Evolutionary conservation across 2,888 invertebrate species (phyloP).

Genomic region (Eurytoma californica): DNA sequence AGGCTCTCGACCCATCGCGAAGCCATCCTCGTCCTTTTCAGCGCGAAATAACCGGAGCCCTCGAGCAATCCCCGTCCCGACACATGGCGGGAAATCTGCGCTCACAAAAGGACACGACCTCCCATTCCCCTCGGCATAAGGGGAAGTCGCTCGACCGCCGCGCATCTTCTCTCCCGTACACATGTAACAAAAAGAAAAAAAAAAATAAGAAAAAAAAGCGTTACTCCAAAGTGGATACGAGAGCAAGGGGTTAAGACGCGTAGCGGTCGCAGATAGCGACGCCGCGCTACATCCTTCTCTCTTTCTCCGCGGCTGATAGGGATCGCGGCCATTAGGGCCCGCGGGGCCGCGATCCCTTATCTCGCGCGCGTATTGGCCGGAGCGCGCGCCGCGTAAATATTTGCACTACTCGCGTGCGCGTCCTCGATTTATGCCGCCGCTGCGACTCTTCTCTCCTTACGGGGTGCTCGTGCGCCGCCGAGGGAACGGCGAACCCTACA

Average conservation of each 20-base stretch:
- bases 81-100: conserved; percentile 7
- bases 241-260: not conserved
- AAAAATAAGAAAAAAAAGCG: conserved; percentile 6
- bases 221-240: not conserved
- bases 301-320: not conserved
- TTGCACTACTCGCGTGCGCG: conserved; percentile 20
- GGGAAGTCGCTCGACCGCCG: no score
- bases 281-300: not conserved
- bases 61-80: conserved; percentile 8
- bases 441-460: not conserved
- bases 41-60: conserved; percentile 1
- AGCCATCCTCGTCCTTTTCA: no score
- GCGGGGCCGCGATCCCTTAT: conserved; percentile 12
- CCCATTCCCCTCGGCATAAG: no score
- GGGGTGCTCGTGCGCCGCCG: not conserved
- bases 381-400: conserved; percentile 38
- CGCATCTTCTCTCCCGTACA: not conserved
- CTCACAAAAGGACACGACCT: not conserved
- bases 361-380: not conserved
- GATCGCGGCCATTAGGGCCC: conserved; percentile 22
- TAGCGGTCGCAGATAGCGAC: not conserved
- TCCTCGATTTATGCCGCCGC: conserved; percentile 2
- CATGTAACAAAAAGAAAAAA: not conserved
- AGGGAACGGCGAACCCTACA: not conserved
- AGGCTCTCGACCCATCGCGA: no score